Base-by-base conservation (phyloP, 2,113 vertebrate genomes). In the Pterocles orientalis region DNA sequence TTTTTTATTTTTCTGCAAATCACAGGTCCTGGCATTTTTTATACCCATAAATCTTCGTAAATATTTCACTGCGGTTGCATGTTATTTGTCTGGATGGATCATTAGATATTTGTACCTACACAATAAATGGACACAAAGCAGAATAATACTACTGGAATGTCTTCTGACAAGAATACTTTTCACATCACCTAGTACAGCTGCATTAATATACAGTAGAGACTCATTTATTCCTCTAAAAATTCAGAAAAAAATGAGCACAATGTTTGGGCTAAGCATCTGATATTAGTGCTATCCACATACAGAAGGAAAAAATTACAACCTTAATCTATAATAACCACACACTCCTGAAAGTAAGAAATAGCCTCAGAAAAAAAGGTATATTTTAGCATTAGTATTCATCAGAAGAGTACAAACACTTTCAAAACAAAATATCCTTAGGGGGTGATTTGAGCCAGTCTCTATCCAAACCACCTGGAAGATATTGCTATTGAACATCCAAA, bases 401-500 rank as follows among this genome's bases (percentile, higher is more conserved):
- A 86, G 50, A 23, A 93, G 11, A 84, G 31, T 48, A 23, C 39
- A 73, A 94, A 58, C 11, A 68, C 47, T 71, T 92, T 94, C 34
- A 68, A 76, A 92, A n/a, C 64, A 86, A 86, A 90, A 94, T 86
- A 82, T 53, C 53, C 54, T 69, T 64, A 79, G 39, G 53, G 28
- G 7, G 2, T 71, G 3, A 72, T 79, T 88, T 92, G 47, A 93
- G 39, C 9, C 47, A 58, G 4, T 90, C 26, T 88, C 54, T 70
- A 54, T 80, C 31, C 39, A 92, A 93, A 82, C 7, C 62, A 90
- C 66, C 18, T 88, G 76, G 58, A 92, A 80, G 36, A 62, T 48
- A 82, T 6, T 1, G 3, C 18, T 81, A 51, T 34, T 73, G 76
- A 92, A 45, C 26, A 83, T 48, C 20, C 54, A 86, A 86, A 86